Percentiles rank a stretch among this genome's conserved stretches.
phyloP scores from a whole-genome alignment of 2,797 vertebrate genomes.

The Leuciscus waleckii region DNA sequence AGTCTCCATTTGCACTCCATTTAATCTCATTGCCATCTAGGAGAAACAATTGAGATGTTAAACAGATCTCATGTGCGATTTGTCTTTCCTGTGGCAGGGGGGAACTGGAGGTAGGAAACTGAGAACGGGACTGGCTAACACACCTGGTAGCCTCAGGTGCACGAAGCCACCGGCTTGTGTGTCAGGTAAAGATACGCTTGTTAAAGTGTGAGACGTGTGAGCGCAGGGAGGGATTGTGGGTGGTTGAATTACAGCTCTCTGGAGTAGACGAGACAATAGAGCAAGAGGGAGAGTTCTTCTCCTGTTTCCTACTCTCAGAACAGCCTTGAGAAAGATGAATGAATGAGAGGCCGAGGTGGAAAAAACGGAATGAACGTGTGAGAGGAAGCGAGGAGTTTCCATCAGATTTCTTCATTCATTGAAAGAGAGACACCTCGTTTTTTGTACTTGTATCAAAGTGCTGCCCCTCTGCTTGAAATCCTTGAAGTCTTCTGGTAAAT shows the following conservation, averaged over 20 bases:
- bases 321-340: slow-evolving; percentile 48
- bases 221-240: slow-evolving; percentile 41
- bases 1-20: slow-evolving; percentile 11
- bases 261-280: slow-evolving; percentile 35
- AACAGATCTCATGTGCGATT: slow-evolving; percentile 32
- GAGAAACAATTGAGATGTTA: slow-evolving; percentile 36
- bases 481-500: slow-evolving; percentile 24
- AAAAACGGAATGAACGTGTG: slow-evolving; percentile 31
- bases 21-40: slow-evolving; percentile 6
- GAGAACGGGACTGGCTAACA: slow-evolving; percentile 37
- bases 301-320: slow-evolving; percentile 39
- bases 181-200: slow-evolving; percentile 38
- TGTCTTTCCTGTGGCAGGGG: slow-evolving; percentile 14
- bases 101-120: slow-evolving; percentile 30
- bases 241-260: slow-evolving; percentile 46
- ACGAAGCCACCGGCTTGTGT: slow-evolving; percentile 39
- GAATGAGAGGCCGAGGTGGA: slow-evolving; percentile 11
- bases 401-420: slow-evolving; percentile 17
- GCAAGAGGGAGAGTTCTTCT: slow-evolving; percentile 34
- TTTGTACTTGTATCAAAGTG: slow-evolving; percentile 3
- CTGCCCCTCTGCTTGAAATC: neutral
- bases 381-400: slow-evolving; percentile 10
- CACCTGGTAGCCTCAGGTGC: slow-evolving; percentile 48
- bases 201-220: slow-evolving; percentile 48
- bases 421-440: slow-evolving; percentile 5